Conservation (phyloP, 2,113 vertebrate species). For the Coracopsis vasa region DNA sequence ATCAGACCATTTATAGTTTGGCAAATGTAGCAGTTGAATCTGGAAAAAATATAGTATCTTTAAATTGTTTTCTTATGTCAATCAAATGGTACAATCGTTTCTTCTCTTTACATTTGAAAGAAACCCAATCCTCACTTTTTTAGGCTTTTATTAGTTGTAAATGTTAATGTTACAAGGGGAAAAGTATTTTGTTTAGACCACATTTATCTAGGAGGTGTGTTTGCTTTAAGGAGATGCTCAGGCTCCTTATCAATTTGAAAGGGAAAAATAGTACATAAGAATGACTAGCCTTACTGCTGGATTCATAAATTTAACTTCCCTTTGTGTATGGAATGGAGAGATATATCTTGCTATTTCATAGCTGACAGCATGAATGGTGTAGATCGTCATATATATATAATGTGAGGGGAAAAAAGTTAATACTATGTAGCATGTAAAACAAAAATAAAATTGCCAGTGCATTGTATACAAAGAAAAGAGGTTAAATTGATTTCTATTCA, state of each 20-base stretch:
- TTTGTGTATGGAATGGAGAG: constrained; percentile 34
- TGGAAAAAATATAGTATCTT: neutral
- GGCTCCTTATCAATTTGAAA: neutral
- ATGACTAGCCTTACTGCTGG: neutral
- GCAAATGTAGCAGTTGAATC: neutral
- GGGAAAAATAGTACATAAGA: neutral
- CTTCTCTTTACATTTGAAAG: constrained; percentile 23
- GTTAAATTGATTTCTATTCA: constrained; percentile 47
- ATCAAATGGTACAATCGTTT: neutral
- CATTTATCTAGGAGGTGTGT: neutral
- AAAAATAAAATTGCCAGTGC: constrained; percentile 7
- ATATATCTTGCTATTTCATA: constrained; percentile 22
- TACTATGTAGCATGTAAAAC: neutral
- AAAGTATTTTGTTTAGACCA: constrained; percentile 30
- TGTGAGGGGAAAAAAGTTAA: neutral
- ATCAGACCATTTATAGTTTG: constrained; percentile 25
- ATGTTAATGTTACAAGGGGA: constrained; percentile 24
- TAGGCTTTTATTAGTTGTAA: constrained; percentile 39
- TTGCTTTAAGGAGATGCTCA: neutral
- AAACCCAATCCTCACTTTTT: neutral
- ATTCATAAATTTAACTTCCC: constrained; percentile 18
- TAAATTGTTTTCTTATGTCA: neutral
- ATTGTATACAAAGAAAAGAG: constrained; percentile 11
- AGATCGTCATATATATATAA: constrained; percentile 33
- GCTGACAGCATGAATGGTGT: constrained; percentile 19